These are phyloP conservation scores for Pelvicachromis taeniatus DNA, from an alignment of 2,113 vertebrate genomes.

Conservation along the genomic window DNA sequence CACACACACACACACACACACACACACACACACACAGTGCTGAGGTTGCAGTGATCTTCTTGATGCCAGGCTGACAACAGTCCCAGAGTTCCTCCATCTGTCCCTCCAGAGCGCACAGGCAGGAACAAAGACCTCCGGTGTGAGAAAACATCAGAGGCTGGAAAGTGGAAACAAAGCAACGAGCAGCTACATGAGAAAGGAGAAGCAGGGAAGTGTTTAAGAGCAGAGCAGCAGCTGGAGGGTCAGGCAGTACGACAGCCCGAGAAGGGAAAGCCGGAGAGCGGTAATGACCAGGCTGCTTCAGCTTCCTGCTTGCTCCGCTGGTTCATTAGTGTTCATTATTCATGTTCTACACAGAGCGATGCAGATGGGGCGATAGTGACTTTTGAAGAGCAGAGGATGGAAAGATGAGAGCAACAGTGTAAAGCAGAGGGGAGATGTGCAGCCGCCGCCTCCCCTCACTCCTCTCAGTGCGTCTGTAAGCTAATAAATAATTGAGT, in stretches of 20 bases:
- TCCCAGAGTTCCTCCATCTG: constrained; percentile 22
- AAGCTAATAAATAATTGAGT: constrained; percentile 67
- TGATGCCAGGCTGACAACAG: neutral
- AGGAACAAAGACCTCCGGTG: constrained; percentile 46
- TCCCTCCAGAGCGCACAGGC: constrained; percentile 24
- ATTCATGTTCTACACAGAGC: constrained; percentile 13
- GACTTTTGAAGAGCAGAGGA: constrained; percentile 12
- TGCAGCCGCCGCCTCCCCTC: constrained; percentile 25
- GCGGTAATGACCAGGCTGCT: constrained; percentile 27
- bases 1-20: neutral
- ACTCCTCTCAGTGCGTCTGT: constrained; percentile 39
- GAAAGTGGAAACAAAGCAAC: constrained; percentile 34
- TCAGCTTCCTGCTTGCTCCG: neutral
- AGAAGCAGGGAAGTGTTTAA: neutral
- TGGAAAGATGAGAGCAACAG: constrained; percentile 13
- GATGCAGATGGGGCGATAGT: constrained; percentile 10
- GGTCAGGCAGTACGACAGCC: neutral
- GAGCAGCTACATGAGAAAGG: constrained; percentile 11
- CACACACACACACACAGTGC: neutral
- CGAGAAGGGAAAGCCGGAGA: neutral
- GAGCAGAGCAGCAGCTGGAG: neutral
- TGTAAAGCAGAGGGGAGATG: constrained; percentile 12
- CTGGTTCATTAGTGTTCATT: constrained; percentile 14
- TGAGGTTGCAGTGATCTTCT: constrained; percentile 30
- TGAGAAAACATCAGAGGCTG: neutral